phyloP scores from a whole-genome alignment of 2,113 vertebrate genomes.

The Catharus minimus region DNA sequence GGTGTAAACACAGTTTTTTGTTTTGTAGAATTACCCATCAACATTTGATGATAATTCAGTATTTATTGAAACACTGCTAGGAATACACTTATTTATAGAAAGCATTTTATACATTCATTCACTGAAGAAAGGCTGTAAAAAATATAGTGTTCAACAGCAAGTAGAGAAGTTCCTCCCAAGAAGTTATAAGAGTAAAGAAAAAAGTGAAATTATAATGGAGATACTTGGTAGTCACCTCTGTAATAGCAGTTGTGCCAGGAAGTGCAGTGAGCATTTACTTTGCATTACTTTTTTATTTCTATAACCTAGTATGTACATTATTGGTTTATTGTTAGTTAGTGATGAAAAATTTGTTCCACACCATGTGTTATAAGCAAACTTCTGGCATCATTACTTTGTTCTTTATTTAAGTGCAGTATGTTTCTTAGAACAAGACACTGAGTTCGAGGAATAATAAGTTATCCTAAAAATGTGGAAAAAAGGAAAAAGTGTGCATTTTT shows the following conservation, averaged over 20 bases:
- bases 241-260: background rate
- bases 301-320: background rate
- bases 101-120: background rate
- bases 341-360: background rate
- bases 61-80: background rate
- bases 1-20: background rate
- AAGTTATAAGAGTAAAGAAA: background rate
- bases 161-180: background rate
- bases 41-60: background rate
- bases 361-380: background rate
- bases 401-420: background rate
- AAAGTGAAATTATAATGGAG: background rate
- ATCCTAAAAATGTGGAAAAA: background rate
- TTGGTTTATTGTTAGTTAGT: background rate
- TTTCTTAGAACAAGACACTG: background rate
- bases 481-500: background rate
- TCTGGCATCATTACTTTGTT: background rate
- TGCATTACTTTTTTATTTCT: background rate
- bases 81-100: background rate
- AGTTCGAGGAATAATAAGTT: background rate
- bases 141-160: background rate
- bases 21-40: accelerated
- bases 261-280: background rate
- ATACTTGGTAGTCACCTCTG: background rate
- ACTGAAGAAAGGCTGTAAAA: background rate